Evolutionary conservation across 1,140 invertebrate species (phyloP).

Genomic region (Eumaeus atala): DNA sequence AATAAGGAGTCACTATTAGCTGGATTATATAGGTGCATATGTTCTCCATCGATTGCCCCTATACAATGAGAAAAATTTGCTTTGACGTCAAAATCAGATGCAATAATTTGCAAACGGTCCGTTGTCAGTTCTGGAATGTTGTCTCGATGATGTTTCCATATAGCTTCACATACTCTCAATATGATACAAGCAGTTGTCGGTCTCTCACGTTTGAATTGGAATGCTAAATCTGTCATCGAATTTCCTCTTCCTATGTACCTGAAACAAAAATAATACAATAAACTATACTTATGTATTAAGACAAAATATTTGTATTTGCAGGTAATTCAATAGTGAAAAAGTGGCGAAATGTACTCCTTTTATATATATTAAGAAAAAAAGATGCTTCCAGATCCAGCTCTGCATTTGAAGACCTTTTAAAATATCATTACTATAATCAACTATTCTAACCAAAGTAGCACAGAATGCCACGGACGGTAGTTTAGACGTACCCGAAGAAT

Average conservation of each 20-base stretch:
- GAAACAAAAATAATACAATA: too few relatives aligned
- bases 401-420: not conserved
- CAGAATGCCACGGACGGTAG: slow-evolving; percentile 2
- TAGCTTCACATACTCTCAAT: slow-evolving; percentile 19
- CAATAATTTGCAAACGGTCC: slow-evolving; percentile 23
- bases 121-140: slow-evolving; percentile 19
- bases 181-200: slow-evolving; percentile 20
- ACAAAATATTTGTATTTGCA: not conserved
- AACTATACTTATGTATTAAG: not conserved
- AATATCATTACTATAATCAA: not conserved
- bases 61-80: slow-evolving; percentile 27
- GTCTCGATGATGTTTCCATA: slow-evolving; percentile 20
- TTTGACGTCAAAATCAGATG: slow-evolving; percentile 24
- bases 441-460: not conserved
- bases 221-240: too few relatives aligned
- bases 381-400: not conserved
- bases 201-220: too few relatives aligned
- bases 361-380: not conserved
- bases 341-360: not conserved
- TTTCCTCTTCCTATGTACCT: too few relatives aligned
- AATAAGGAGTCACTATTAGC: slow-evolving; percentile 47
- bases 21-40: too few relatives aligned
- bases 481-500: slow-evolving; percentile 2
- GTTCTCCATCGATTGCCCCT: too few relatives aligned
- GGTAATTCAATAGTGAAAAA: not conserved